A percentile compares a stretch with the other conserved stretches of the same genome.
Conservation (phyloP, 2,113 vertebrate genomes). For the Macroglossus sobrinus region DNA sequence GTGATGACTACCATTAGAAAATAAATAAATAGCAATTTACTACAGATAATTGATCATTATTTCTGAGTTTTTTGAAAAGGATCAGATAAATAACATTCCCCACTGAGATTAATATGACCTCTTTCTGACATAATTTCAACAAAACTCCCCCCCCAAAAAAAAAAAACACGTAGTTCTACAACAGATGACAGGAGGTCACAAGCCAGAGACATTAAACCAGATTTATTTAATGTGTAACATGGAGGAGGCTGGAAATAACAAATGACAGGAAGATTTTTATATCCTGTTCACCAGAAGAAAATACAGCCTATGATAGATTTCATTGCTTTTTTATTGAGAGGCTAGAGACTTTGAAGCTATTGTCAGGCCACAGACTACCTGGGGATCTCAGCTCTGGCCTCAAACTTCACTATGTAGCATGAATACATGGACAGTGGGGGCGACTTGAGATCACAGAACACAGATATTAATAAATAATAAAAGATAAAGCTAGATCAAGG, state of each 20-base stretch:
- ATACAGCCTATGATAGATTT: neutral
- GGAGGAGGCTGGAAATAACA: neutral
- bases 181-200: slow-evolving; percentile 1
- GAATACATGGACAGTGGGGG: neutral
- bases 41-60: neutral
- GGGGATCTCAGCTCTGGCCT: neutral
- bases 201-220: neutral
- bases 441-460: neutral
- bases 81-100: neutral
- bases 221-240: neutral
- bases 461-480: slow-evolving; percentile 62
- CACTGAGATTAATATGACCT: neutral
- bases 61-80: neutral
- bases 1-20: neutral
- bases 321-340: neutral
- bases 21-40: neutral
- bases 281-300: neutral
- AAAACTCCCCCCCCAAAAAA: neutral
- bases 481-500: slow-evolving; percentile 1
- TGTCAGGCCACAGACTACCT: neutral
- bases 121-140: neutral
- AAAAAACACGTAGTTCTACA: neutral
- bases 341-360: neutral
- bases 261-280: neutral
- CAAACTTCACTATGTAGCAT: neutral